Percentiles rank a stretch among this genome's conserved stretches.
Evolutionary conservation across 2,888 invertebrate species (phyloP).

Genomic region (Tinea trinotella): DNA sequence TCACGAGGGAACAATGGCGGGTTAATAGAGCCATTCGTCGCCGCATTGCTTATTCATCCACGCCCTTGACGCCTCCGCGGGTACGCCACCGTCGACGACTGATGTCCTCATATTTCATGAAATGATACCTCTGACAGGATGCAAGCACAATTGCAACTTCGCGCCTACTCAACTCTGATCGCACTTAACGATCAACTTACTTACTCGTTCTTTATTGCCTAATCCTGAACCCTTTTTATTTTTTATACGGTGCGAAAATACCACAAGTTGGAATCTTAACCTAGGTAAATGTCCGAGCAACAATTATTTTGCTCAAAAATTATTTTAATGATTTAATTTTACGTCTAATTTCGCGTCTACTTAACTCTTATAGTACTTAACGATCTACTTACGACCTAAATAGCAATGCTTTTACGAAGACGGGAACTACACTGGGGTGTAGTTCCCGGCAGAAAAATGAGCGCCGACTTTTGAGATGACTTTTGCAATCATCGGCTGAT

Average conservation of each 20-base stretch:
- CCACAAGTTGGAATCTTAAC: neutral
- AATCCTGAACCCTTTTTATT: neutral
- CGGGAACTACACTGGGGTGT: no score
- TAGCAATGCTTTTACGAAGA: no score
- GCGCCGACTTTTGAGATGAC: no score
- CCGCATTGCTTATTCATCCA: slow-evolving; percentile 71
- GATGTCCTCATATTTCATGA: slow-evolving; percentile 42
- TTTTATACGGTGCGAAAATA: neutral
- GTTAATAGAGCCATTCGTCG: slow-evolving; percentile 69
- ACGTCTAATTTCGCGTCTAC: no score
- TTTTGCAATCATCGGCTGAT: no score
- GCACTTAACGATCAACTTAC: slow-evolving; percentile 18
- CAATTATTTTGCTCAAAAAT: neutral
- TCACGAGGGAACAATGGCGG: slow-evolving; percentile 55
- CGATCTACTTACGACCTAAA: no score
- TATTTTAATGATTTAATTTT: neutral
- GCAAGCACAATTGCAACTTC: neutral
- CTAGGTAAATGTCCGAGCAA: slow-evolving; percentile 7
- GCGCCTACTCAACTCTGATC: neutral
- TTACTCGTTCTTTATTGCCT: slow-evolving; percentile 24
- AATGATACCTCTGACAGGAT: slow-evolving; percentile 8
- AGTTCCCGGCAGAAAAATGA: no score
- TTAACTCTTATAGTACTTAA: no score
- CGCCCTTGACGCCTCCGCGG: slow-evolving; percentile 64
- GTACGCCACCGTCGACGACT: slow-evolving; percentile 42